phyloP scores from a whole-genome alignment of 1,140 invertebrate genomes.

The Heliconius hewitsoni region DNA sequence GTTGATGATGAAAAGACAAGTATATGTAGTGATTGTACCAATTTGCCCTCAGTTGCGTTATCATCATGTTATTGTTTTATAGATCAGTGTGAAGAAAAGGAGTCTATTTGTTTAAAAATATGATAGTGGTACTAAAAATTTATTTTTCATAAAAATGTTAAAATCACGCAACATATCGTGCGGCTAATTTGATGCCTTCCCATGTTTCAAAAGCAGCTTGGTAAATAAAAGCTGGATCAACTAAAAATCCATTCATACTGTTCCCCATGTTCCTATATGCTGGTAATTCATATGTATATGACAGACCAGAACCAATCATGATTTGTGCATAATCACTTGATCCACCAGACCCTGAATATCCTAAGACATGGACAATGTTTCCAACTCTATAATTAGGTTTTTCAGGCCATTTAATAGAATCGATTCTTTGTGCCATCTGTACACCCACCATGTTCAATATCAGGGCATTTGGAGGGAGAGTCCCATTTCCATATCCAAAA shows the following conservation, averaged over 20 bases:
- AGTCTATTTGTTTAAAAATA: too few relatives aligned
- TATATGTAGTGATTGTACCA: too few relatives aligned
- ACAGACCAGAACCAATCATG: conserved; percentile 4
- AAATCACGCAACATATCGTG: background rate
- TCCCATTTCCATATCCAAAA: conserved; percentile 84
- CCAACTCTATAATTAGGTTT: conserved; percentile 78
- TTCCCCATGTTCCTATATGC: conserved; percentile 1
- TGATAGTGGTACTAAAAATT: too few relatives aligned
- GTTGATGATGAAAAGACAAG: too few relatives aligned
- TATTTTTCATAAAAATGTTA: background rate
- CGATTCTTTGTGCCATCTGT: conserved; percentile 64
- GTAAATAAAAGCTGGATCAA: conserved; percentile 37
- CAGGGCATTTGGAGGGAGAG: conserved; percentile 77
- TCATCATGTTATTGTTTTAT: too few relatives aligned
- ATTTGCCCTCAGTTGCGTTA: too few relatives aligned
- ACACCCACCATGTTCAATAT: conserved; percentile 57
- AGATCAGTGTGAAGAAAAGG: too few relatives aligned
- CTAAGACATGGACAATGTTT: conserved; percentile 74
- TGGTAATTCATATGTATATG: conserved; percentile 36
- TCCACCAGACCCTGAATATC: conserved; percentile 46
- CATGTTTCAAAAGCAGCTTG: conserved; percentile 40
- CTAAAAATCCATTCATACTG: conserved; percentile 28
- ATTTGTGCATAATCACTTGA: conserved; percentile 43
- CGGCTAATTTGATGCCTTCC: conserved; percentile 39
- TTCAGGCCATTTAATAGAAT: conserved; percentile 52